These are phyloP conservation scores for Erpornis zantholeuca DNA, from an alignment of 2,113 vertebrate species.

Conservation along the genomic window DNA sequence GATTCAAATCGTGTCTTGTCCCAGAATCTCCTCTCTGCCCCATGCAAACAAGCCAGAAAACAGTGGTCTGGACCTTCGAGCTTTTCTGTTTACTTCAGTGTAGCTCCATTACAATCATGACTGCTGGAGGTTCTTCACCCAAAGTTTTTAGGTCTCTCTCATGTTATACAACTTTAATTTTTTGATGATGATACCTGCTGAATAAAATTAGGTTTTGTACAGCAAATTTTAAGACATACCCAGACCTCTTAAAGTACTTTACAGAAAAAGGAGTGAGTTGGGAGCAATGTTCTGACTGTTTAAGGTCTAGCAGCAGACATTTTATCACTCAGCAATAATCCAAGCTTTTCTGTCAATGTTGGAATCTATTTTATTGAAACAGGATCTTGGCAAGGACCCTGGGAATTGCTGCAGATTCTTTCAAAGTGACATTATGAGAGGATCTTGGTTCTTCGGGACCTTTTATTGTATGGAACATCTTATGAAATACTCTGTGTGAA, in stretches of 20 bases:
- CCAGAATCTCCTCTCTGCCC: neutral
- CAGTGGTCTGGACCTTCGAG: neutral
- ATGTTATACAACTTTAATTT: neutral
- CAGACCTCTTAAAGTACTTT: neutral
- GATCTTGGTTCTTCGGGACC: neutral
- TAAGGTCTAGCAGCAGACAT: neutral
- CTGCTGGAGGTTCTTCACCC: neutral
- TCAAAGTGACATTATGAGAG: constrained; percentile 1
- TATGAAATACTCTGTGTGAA: neutral
- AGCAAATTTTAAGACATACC: neutral
- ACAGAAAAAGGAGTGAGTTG: neutral
- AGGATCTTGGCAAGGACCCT: constrained; percentile 6
- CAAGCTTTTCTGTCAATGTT: constrained; percentile 18
- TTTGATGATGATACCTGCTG: neutral
- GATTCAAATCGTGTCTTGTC: neutral
- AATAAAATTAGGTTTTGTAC: neutral
- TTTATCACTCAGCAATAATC: constrained; percentile 45
- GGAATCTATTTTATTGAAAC: constrained; percentile 40
- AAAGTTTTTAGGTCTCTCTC: neutral
- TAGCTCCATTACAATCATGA: neutral
- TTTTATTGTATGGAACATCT: neutral
- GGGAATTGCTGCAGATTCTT: neutral
- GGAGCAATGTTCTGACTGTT: constrained; percentile 16
- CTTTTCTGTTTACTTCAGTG: neutral
- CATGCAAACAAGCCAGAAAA: neutral